Conservation (phyloP, 1,140 invertebrate species). For the Amyelois transitella region DNA sequence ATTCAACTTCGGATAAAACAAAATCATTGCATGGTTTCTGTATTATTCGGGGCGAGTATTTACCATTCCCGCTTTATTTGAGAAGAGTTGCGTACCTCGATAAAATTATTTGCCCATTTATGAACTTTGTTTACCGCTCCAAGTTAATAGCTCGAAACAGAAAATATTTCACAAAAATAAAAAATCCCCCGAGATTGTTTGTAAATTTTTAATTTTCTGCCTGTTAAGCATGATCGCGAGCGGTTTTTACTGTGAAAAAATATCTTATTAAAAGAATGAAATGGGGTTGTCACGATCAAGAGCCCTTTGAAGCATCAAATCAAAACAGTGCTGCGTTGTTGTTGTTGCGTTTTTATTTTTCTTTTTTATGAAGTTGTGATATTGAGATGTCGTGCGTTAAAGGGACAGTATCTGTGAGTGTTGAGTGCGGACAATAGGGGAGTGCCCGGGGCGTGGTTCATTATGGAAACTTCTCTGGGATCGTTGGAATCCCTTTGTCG, state of each 20-base stretch:
- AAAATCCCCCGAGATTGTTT: conserved; percentile 38
- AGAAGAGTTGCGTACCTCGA: background rate
- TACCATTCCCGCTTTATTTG: too few relatives aligned
- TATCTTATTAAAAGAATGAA: conserved; percentile 38
- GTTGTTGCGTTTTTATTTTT: background rate
- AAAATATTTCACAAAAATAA: conserved; percentile 34
- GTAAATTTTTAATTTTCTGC: conserved; percentile 58
- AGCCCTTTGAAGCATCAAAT: conserved; percentile 19
- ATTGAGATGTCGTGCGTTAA: conserved; percentile 26
- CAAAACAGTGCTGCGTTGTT: conserved; percentile 3
- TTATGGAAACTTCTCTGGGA: conserved; percentile 34
- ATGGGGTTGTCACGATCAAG: conserved; percentile 34
- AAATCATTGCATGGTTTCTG: too few relatives aligned
- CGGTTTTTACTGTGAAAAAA: conserved; percentile 41
- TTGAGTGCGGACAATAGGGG: conserved; percentile 25
- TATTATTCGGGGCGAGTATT: too few relatives aligned
- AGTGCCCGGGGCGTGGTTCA: conserved; percentile 29
- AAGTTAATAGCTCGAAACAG: conserved; percentile 25
- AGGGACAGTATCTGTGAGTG: background rate
- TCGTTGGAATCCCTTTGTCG: conserved; percentile 45
- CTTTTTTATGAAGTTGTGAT: conserved; percentile 20
- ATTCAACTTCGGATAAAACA: too few relatives aligned
- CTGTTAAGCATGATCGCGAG: conserved; percentile 42
- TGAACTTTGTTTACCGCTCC: conserved; percentile 26
- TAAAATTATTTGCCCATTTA: conserved; percentile 19